Base-by-base conservation (phyloP, 2,888 invertebrate genomes). In the Therioaphis trifolii region DNA sequence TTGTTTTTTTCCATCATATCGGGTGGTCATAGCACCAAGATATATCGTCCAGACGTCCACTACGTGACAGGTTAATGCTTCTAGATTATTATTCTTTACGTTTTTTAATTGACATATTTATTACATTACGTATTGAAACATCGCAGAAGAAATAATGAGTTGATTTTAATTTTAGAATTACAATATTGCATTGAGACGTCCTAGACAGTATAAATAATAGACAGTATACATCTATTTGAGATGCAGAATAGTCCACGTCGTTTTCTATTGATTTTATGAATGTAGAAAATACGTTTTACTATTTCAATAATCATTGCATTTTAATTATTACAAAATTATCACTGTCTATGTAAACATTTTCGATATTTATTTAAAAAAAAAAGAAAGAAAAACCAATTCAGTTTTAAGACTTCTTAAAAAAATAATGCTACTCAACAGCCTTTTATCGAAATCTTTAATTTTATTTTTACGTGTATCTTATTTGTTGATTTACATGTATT, bases 81-180 rank as follows among this genome's bases (percentile, higher is more conserved):
- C 46, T 29, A 49, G 49, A 63, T 72, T 82, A 72, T 72, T 82
- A 61, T 82, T 82, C 49, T 72, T 58, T 61, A 27, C 79, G 24
- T 80, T 82, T 82, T 72, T 72, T 82, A 82, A 82, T 82, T 82
- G 80, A 82, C 72, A 72, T 82, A 82, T 82, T 82, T 82, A 82
- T 82, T 82, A 63, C 49, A 72, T 63, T 52, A 29, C 63, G 49
- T 63, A 61, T 72, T 72, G 80, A 80, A 40, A 82, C 49, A 49
- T 49, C 40, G 58, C 58, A 68, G 21, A 9, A 69, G 69, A 71
- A 61, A 63, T 72, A 72, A 82, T 24, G 63, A 82, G 72, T 58
- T 21, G 76, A 71, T 80, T 77, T 77, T 66, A 77, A 74, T 35
- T 82, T 72, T 72, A 12, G 49, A 72, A 72, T 82, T 63, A 72